phyloP scores from a whole-genome alignment of 2,797 vertebrate genomes.

The Pantherophis vulpinus region DNA sequence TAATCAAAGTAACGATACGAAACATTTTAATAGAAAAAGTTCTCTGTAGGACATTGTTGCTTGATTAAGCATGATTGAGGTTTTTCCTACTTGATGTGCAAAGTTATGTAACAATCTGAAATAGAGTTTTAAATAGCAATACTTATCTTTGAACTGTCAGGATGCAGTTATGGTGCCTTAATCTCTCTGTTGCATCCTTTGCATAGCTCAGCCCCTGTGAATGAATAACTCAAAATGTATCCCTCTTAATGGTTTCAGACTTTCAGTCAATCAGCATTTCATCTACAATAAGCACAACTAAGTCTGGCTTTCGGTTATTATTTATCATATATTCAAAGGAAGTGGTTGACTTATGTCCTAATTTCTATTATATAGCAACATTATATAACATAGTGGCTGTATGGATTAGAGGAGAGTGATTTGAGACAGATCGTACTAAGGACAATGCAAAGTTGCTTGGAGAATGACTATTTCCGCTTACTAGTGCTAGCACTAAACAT shows the following conservation, averaged over 20 bases:
- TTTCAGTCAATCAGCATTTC: background rate
- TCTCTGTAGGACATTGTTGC: background rate
- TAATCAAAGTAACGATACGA: background rate
- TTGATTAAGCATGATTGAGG: background rate
- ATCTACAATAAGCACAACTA: background rate
- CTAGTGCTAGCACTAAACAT: conserved; percentile 6
- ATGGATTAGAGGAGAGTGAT: background rate
- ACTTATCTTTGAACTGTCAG: background rate
- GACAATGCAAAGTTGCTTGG: background rate
- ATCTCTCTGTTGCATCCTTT: background rate
- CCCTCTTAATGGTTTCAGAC: background rate
- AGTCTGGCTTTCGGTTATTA: background rate
- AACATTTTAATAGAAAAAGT: background rate
- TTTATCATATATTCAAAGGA: background rate
- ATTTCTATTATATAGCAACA: background rate
- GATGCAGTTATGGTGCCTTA: background rate
- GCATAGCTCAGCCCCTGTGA: background rate
- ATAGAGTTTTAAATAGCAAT: background rate
- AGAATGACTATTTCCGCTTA: background rate
- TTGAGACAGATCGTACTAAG: background rate
- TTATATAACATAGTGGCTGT: background rate
- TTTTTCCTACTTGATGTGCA: background rate
- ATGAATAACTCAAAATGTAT: background rate
- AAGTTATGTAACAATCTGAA: background rate
- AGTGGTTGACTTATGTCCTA: background rate